Conservation (phyloP, 2,113 vertebrate species). For the Cyprinodon brontotheroides region DNA sequence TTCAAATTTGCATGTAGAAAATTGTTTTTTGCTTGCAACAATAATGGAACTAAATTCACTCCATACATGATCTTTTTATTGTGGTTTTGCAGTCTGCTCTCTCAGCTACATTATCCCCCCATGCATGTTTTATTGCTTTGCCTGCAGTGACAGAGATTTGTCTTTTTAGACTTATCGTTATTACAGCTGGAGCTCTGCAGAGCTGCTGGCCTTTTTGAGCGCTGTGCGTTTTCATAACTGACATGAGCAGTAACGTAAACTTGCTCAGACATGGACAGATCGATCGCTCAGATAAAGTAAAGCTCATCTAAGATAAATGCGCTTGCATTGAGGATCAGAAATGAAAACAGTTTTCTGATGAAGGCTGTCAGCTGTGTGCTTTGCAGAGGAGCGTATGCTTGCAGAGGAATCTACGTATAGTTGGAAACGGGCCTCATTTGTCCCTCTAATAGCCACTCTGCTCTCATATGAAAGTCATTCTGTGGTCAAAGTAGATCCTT, state of each 20-base stretch:
- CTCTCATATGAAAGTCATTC: neutral
- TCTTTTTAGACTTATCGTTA: conserved; percentile 31
- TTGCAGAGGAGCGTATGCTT: neutral
- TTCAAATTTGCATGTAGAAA: too few relatives aligned
- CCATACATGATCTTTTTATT: conserved; percentile 26
- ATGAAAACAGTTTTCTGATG: conserved; percentile 11
- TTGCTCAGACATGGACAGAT: conserved; percentile 7
- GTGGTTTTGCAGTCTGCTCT: conserved; percentile 28
- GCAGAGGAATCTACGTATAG: neutral
- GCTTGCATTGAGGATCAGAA: conserved; percentile 4
- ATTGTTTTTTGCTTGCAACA: too few relatives aligned
- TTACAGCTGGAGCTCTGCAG: neutral
- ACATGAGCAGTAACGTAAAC: conserved; percentile 4
- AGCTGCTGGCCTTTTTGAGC: neutral
- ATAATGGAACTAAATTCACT: too few relatives aligned
- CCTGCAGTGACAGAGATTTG: conserved; percentile 14
- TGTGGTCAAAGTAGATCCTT: neutral
- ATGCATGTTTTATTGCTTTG: conserved; percentile 15
- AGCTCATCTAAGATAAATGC: conserved; percentile 20
- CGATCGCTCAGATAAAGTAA: conserved; percentile 2
- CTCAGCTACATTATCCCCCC: conserved; percentile 9
- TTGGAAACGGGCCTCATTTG: neutral
- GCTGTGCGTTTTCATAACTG: conserved; percentile 2
- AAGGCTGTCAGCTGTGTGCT: conserved; percentile 2
- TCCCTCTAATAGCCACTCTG: neutral